Base-by-base conservation (phyloP, 2,113 vertebrate species). In the Aleadryas rufinucha region DNA sequence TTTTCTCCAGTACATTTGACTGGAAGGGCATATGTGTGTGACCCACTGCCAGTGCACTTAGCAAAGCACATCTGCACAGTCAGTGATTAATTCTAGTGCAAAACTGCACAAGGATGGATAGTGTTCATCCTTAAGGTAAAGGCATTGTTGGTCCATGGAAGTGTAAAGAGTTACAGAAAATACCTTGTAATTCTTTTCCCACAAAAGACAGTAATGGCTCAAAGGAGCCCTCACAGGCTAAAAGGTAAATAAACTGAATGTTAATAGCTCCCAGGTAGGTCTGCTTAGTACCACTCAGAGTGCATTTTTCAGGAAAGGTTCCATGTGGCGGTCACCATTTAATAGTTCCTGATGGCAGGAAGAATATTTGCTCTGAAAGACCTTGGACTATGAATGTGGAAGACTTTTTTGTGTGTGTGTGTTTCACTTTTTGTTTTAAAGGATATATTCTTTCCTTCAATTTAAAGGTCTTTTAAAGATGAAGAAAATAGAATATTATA, bases 281-380 rank as follows among this genome's bases (percentile, higher is more conserved):
- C 68, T 92, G 44, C 54, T 68, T 81, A 88, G 47, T 44, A 89
- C 52, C 72, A 53, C 68, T 60, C 1, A 8, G 79, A 84, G 71
- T 10, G 31, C 44, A 37, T 90, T 93, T 96, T 96, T 93, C 88
- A 81, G 31, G 41, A 89, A 41, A 78, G 39, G 41, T 90, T 96
- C 76, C 17, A 8, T 33, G 45, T 90, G 64, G 52, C 56, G 93
- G 83, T 84, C 79, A 90, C 52, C 0, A 2, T 53, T 45, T 81
- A 69, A 30, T 87, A 86, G 71, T 53, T 52, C 33, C 76, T 71
- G 60, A 45, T 37, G 68, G n/a, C 33, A 88, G 47, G 28, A 89
- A 52, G 79, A 52, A 4, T 80, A 52, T 81, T 94, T 90, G 35
- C 52, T 78, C 35, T 60, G 71, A 68, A 93, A 47, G 52, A 75